Conservation (phyloP, 2,888 invertebrate species). For the Neoitamus cyanurus region DNA sequence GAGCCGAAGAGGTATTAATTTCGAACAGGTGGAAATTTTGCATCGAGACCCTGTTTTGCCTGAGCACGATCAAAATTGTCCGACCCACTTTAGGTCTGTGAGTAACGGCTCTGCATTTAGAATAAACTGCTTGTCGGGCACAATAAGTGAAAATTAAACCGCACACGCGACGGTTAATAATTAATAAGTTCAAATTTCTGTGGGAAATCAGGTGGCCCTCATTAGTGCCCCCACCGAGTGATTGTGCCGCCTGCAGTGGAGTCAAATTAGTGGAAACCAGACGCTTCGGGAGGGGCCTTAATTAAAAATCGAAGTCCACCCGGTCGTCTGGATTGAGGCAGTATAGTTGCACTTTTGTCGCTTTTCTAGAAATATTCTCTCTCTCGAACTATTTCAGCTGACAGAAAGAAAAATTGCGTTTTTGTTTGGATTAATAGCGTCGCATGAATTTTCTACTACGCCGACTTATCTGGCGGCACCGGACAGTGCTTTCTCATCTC, state of each 20-base stretch:
- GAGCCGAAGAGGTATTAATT: background rate
- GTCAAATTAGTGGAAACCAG: background rate
- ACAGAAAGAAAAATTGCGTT: background rate
- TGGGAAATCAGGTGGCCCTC: background rate
- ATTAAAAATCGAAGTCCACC: background rate
- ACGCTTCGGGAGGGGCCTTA: background rate
- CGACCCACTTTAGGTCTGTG: background rate
- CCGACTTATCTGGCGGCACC: background rate
- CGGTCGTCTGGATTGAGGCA: background rate
- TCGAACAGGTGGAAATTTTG: background rate
- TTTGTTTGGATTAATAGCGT: background rate
- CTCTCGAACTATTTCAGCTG: background rate
- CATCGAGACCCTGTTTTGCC: background rate
- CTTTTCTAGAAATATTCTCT: background rate
- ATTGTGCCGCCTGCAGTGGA: background rate
- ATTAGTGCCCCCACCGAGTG: background rate
- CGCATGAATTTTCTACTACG: background rate
- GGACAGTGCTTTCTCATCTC: background rate
- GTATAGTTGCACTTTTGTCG: background rate
- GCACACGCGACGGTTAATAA: constrained; percentile 12
- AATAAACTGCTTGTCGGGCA: background rate
- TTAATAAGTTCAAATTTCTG: constrained; percentile 1
- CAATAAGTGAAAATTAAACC: background rate
- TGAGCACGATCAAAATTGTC: background rate
- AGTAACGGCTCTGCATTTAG: background rate